Base-by-base conservation (phyloP, 1,140 invertebrate genomes). In the Nasonia vitripennis region DNA sequence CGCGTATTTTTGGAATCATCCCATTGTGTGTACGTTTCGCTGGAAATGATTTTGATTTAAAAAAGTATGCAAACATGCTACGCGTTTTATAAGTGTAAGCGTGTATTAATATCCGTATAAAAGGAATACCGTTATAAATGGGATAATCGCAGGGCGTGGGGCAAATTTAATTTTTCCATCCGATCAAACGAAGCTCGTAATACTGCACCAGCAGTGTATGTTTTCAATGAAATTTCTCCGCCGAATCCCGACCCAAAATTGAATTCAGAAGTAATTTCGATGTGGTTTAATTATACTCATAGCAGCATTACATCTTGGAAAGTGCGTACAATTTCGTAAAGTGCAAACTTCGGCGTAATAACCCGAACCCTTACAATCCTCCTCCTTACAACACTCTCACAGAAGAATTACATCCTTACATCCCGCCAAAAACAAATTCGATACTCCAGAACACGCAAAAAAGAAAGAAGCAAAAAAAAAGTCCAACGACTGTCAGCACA, bases 301-400 rank as follows among this genome's bases (percentile, higher is more conserved):
- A 31, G 41, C 68, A 17, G 20, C 5, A 31, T 48, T 48, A 81
- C 41, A 71, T 71, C 14, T 37, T n/a, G 68, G 51, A 80, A 80
- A 45, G 41, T 45, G 62, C 62, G 68, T 70, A 81, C 68, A 81
- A 81, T 81, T 81, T 81, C 20, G 12, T 34, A 81, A 81, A 81
- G 79, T 71, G 79, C 79, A 71, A 81, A 81, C 79, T 81, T 70
- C n/a, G 71, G 27, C 27, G 67, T 78, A 62, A 78, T 78, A 45
- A 45, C 34, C 27, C 48, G 34, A 31, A n/a, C 48, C 37, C 34
- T 10, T 37, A 51, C n/a, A 37, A 3, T 37, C 34, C 7, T 45
- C 10, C 41, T 7, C 41, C 10, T 9, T 45, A 45, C 10, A 45
- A 45, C 9, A 45, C 34, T 37, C 34, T 37, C 5, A 6, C 5